These are phyloP conservation scores for Halcyon chelicuti DNA, from an alignment of 2,797 vertebrate species.

Conservation along the genomic window DNA sequence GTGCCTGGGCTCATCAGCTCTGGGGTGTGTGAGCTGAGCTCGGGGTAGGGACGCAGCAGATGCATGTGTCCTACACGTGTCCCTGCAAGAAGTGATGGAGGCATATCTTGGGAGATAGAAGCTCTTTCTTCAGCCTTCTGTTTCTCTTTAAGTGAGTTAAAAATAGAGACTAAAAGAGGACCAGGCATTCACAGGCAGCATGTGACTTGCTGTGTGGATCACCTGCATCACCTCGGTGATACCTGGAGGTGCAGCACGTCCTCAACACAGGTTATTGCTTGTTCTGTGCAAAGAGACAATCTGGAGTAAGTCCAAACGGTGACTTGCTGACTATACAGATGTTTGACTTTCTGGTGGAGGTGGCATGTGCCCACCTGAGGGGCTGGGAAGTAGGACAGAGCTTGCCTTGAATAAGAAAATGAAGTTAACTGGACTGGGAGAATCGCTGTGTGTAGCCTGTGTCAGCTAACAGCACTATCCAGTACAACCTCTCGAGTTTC, in stretches of 20 bases:
- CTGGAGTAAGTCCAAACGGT: background rate
- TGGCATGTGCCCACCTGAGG: background rate
- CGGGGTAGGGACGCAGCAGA: background rate
- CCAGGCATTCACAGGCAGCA: background rate
- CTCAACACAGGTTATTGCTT: background rate
- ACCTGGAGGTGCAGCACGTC: background rate
- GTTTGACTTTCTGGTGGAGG: background rate
- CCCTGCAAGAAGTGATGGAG: fast-evolving
- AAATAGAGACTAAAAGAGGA: background rate
- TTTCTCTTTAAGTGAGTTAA: background rate
- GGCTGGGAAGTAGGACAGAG: background rate
- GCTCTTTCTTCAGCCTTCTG: background rate
- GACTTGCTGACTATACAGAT: background rate
- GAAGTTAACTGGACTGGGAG: background rate
- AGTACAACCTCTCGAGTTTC: background rate
- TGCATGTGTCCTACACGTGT: fast-evolving
- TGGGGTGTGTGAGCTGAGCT: background rate
- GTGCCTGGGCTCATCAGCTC: fast-evolving
- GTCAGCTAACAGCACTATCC: fast-evolving
- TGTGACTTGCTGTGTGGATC: background rate
- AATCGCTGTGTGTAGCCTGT: fast-evolving
- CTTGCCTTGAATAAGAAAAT: background rate
- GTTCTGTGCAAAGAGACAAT: background rate
- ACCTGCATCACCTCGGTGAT: fast-evolving
- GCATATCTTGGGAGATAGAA: background rate